phyloP scores from a whole-genome alignment of 2,888 invertebrate species.

The Colostygia pectinataria region DNA sequence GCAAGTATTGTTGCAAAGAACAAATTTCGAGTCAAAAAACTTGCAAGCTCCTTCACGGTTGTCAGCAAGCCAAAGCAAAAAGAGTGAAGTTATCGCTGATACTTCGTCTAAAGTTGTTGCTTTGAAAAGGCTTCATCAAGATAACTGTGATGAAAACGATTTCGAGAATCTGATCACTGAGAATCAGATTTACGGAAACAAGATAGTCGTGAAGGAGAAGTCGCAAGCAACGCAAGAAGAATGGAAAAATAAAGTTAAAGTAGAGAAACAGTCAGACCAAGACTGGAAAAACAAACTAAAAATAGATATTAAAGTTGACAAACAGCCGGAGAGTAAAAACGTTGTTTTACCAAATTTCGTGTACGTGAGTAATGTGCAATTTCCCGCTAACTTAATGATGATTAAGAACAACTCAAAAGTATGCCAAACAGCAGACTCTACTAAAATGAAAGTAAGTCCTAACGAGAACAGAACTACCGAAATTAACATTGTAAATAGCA shows the following conservation, averaged over 20 bases:
- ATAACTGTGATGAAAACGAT: conserved; percentile 78
- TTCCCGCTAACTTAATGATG: conserved; percentile 75
- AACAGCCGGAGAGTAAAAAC: conserved; percentile 59
- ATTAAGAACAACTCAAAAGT: conserved; percentile 65
- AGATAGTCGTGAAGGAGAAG: conserved; percentile 82
- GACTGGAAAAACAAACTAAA: conserved; percentile 59
- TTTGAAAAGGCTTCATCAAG: conserved; percentile 74
- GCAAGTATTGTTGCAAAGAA: conserved; percentile 66
- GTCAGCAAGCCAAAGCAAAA: conserved; percentile 67
- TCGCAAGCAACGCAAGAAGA: conserved; percentile 69
- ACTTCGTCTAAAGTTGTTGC: conserved; percentile 74
- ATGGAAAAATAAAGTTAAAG: conserved; percentile 11
- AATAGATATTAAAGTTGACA: conserved; percentile 44
- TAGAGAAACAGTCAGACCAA: conserved; percentile 37
- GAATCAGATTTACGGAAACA: conserved; percentile 81
- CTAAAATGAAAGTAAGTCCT: conserved; percentile 45
- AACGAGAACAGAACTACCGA: conserved; percentile 57
- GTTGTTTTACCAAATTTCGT: conserved; percentile 71
- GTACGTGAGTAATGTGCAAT: conserved; percentile 73
- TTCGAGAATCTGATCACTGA: conserved; percentile 81
- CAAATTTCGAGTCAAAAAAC: conserved; percentile 73
- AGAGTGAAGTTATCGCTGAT: conserved; percentile 61
- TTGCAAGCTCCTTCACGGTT: conserved; percentile 77
- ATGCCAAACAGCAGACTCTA: conserved; percentile 46
- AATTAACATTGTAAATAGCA: conserved; percentile 18